Percentiles rank a stretch among this genome's conserved stretches.
These are phyloP conservation scores for Callosobruchus maculatus DNA, from an alignment of 2,888 invertebrate genomes.

Conservation along the genomic window DNA sequence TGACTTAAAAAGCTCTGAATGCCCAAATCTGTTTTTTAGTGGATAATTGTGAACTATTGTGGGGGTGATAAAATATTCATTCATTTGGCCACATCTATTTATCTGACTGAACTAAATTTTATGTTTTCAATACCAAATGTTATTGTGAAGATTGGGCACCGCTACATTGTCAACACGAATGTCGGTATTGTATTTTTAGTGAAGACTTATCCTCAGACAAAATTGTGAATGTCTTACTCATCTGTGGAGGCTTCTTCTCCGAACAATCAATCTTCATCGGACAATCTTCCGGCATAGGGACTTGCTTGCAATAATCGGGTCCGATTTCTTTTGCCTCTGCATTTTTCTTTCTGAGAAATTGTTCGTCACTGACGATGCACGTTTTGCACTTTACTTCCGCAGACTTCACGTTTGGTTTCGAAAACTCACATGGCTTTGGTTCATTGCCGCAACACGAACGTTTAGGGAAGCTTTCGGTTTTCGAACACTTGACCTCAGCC, in stretches of 20 bases:
- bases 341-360: not conserved
- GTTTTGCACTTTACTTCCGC: not conserved
- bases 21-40: too few relatives aligned
- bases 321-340: not conserved
- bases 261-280: conserved; percentile 10
- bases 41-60: too few relatives aligned
- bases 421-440: not conserved
- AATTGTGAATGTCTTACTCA: not conserved
- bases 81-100: too few relatives aligned
- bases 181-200: too few relatives aligned
- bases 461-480: not conserved
- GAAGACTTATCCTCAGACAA: too few relatives aligned
- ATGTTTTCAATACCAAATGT: too few relatives aligned
- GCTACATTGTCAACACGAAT: too few relatives aligned
- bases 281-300: conserved; percentile 13
- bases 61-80: too few relatives aligned
- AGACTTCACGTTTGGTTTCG: not conserved
- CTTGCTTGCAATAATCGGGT: conserved; percentile 7
- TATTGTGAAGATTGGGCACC: too few relatives aligned
- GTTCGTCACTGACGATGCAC: not conserved
- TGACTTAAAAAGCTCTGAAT: too few relatives aligned
- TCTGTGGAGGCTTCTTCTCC: not conserved
- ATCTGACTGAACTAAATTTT: too few relatives aligned
- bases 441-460: not conserved
- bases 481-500: not conserved